Conservation (phyloP, 2,888 invertebrate genomes). For the Diarsia brunnea region DNA sequence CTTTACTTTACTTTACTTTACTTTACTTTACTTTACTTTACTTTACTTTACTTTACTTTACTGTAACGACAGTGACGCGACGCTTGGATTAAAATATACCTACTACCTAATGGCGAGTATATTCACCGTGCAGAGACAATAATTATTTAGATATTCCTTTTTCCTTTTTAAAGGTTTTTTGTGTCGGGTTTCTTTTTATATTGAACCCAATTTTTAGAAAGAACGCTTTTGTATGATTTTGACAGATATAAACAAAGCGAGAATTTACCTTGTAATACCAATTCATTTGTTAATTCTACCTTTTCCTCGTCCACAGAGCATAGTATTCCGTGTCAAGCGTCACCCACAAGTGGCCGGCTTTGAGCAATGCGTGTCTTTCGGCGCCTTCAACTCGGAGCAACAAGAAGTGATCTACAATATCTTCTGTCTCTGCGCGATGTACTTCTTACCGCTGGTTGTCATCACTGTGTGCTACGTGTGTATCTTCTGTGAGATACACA, state of each 20-base stretch:
- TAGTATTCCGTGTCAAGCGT: slow-evolving; percentile 93
- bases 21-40: too few relatives aligned
- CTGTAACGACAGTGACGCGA: too few relatives aligned
- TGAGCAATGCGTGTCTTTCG: slow-evolving; percentile 95
- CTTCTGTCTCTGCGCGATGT: slow-evolving; percentile 94
- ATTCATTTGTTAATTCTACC: background rate
- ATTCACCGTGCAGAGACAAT: too few relatives aligned
- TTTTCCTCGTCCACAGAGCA: slow-evolving; percentile 90
- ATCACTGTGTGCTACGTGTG: slow-evolving; percentile 94
- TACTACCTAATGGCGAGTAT: too few relatives aligned
- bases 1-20: too few relatives aligned
- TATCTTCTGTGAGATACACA: slow-evolving; percentile 94
- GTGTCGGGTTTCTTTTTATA: too few relatives aligned
- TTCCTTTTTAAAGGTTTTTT: too few relatives aligned
- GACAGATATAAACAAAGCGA: background rate
- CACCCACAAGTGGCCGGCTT: slow-evolving; percentile 92
- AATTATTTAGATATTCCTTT: too few relatives aligned
- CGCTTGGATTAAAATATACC: too few relatives aligned
- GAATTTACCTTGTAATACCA: background rate
- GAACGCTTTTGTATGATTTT: background rate
- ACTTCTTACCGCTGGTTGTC: slow-evolving; percentile 93
- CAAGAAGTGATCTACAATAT: slow-evolving; percentile 94
- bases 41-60: too few relatives aligned
- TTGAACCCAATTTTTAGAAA: too few relatives aligned
- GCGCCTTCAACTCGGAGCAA: slow-evolving; percentile 91